These are phyloP conservation scores for Hydrozoanthus tunicans DNA, from an alignment of 64 coral and sea anemone genomes.

Conservation along the genomic window DNA sequence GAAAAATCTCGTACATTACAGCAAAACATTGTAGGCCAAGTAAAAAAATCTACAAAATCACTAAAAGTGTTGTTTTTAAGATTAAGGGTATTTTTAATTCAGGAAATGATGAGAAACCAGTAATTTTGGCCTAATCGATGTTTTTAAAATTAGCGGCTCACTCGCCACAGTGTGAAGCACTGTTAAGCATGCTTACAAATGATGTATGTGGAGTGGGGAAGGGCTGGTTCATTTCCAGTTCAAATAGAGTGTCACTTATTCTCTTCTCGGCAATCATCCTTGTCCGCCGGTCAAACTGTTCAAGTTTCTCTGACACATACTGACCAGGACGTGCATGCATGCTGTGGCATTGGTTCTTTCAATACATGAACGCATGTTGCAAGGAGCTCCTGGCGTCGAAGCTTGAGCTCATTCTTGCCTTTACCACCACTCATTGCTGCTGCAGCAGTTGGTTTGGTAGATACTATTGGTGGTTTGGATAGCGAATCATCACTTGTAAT, in stretches of 20 bases:
- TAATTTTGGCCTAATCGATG: neutral
- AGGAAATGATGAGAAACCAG: neutral
- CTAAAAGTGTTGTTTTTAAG: neutral
- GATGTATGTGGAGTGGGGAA: neutral
- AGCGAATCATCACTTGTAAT: neutral
- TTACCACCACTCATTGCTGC: neutral
- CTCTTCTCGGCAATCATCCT: constrained; percentile 9
- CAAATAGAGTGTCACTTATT: neutral
- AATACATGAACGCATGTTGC: constrained; percentile 1
- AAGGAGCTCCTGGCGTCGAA: neutral
- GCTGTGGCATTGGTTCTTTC: constrained; percentile 8
- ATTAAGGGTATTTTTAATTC: neutral
- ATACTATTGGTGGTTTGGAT: neutral
- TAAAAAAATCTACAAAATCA: neutral
- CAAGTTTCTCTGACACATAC: neutral
- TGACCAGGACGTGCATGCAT: neutral
- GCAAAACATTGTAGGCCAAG: neutral
- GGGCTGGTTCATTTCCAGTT: constrained; percentile 2
- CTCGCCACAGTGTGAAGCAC: neutral
- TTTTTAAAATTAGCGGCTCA: neutral
- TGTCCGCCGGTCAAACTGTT: constrained; percentile 11
- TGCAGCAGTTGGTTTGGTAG: neutral
- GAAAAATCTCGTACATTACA: neutral
- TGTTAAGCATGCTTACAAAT: constrained; percentile 7
- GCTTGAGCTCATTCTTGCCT: neutral